Conservation (phyloP, 2,113 vertebrate species). For the Notothenia coriiceps region DNA sequence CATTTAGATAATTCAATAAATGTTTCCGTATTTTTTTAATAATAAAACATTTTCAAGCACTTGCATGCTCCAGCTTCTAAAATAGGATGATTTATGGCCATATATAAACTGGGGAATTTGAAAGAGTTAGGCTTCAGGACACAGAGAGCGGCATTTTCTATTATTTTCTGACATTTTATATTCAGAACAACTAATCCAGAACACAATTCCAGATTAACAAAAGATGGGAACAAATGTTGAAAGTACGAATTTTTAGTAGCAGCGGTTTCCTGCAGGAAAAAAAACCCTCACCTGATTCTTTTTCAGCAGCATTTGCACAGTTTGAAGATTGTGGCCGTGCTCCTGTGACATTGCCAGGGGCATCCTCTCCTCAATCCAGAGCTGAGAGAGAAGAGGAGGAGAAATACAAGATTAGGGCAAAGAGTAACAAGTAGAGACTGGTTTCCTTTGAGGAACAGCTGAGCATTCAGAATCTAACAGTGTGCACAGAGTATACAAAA, state of each 20-base stretch:
- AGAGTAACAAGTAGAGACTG: not conserved
- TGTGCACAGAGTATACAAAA: not conserved
- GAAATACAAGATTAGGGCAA: not conserved
- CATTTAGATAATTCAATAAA: not conserved
- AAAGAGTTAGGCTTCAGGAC: not conserved
- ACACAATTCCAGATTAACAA: not conserved
- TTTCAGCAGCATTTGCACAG: slow-evolving; percentile 92
- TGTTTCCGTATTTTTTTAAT: not conserved
- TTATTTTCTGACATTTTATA: not conserved
- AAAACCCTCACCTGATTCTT: slow-evolving; percentile 90
- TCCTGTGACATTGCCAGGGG: slow-evolving; percentile 89
- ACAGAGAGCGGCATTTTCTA: not conserved
- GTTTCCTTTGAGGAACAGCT: slow-evolving; percentile 4
- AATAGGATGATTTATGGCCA: no score
- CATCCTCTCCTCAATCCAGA: slow-evolving; percentile 95
- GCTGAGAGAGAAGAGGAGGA: slow-evolving; percentile 74
- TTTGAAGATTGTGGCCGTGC: slow-evolving; percentile 91
- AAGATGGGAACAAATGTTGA: no score
- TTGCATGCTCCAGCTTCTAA: no score
- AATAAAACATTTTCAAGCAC: not conserved
- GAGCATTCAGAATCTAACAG: slow-evolving; percentile 2
- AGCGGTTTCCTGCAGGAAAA: not conserved
- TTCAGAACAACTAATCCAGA: not conserved
- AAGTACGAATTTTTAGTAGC: not conserved
- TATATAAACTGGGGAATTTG: not conserved